Percentiles rank a stretch among this genome's conserved stretches.
Evolutionary conservation across 2,888 invertebrate genomes (phyloP).

Genomic region (Idaea dimidiata): DNA sequence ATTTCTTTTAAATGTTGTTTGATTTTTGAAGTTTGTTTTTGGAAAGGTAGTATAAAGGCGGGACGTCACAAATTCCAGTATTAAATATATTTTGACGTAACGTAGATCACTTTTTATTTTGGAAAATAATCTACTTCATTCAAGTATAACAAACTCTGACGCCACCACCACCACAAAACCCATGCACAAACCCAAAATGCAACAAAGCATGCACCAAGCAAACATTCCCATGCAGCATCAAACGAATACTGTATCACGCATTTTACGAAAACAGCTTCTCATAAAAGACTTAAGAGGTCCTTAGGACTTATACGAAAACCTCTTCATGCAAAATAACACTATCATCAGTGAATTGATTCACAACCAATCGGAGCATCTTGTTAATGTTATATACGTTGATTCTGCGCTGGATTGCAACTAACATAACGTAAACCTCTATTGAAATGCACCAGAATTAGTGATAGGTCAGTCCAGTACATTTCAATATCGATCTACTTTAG

Average conservation of each 20-base stretch:
- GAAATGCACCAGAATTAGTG: too few relatives aligned
- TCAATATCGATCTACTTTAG: too few relatives aligned
- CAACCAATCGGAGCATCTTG: not conserved
- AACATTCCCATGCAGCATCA: conserved; percentile 8
- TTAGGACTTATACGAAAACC: too few relatives aligned
- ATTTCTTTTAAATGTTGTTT: not conserved
- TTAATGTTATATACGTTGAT: not conserved
- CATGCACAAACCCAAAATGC: conserved; percentile 23
- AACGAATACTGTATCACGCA: conserved; percentile 13
- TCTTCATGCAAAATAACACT: too few relatives aligned
- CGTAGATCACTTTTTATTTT: not conserved
- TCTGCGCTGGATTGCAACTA: too few relatives aligned
- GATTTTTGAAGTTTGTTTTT: not conserved
- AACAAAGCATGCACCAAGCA: conserved; percentile 23
- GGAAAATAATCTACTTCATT: not conserved
- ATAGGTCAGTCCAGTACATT: too few relatives aligned
- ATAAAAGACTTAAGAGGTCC: too few relatives aligned
- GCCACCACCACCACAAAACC: conserved; percentile 27
- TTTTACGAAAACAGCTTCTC: not conserved
- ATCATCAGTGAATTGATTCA: not conserved
- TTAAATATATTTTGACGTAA: not conserved
- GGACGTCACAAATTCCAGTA: too few relatives aligned
- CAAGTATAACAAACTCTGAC: not conserved
- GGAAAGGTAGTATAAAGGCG: too few relatives aligned
- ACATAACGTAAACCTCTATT: too few relatives aligned